Evolutionary conservation across 2,797 vertebrate genomes (phyloP).

Genomic region (Galago senegalensis): DNA sequence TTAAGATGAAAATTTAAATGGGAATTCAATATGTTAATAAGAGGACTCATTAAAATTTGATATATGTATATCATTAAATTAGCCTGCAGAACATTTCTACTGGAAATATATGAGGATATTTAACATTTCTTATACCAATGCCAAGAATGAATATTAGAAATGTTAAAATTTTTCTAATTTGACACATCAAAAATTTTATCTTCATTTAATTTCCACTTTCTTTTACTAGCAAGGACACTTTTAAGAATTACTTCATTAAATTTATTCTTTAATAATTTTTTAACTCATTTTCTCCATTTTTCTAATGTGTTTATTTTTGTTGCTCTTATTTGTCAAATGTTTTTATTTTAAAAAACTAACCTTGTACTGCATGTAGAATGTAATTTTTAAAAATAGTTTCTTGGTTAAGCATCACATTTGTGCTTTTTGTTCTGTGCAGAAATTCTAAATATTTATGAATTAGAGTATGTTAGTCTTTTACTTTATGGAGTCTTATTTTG

Average conservation of each 20-base stretch:
- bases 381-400: not conserved
- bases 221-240: not conserved
- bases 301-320: not conserved
- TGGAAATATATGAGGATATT: not conserved
- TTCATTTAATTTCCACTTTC: not conserved
- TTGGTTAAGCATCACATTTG: not conserved
- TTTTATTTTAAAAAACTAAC: not conserved
- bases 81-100: not conserved
- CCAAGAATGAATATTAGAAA: not conserved
- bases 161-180: not conserved
- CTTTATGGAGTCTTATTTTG: not conserved
- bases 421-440: not conserved
- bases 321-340: not conserved
- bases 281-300: not conserved
- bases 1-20: not conserved
- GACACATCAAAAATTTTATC: not conserved
- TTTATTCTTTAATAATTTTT: not conserved
- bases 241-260: not conserved
- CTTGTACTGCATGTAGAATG: not conserved
- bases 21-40: not conserved
- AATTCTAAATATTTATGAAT: constrained; percentile 11
- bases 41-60: not conserved
- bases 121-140: not conserved
- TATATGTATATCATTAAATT: not conserved
- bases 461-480: not conserved